Evolutionary conservation across 2,888 invertebrate species (phyloP), one percentile per base, ranked within the genome.

Genomic region (Chrysotoxum bicinctum): DNA sequence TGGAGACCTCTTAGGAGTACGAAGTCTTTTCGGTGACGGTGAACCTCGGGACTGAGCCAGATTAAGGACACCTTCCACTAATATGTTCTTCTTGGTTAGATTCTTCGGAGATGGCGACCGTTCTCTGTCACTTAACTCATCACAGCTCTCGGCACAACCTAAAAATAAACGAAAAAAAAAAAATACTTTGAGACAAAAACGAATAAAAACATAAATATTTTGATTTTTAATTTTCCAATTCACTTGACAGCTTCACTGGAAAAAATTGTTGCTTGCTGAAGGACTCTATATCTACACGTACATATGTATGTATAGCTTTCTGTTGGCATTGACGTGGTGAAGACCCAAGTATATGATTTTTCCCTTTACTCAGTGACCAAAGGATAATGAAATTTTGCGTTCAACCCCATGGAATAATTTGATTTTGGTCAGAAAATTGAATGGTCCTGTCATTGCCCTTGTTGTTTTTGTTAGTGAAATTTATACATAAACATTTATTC

Each of bases 191-290:
- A 77, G 81, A 58, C 23, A 58, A 64, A 75, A 70, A 66, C 84
- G 72, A 87, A 76, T 84, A 88, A 64, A 32, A 64, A 64, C 43
- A 64, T 64, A 64, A 58, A 88, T 89, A 88, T 89, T 89, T 89
- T 88, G 89, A 88, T 91, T 91, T 91, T 90, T 90, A 91, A 91
- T 91, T 91, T 91, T 91, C 91, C 91, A 89, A 91, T 83, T 87
- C 90, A 90, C 86, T 91, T 91, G 89, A 89, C 90, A 76, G 72
- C 48, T 3, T n/a, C 16, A 43, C 10, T 16, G 50, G n/a, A n/a
- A 50, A 52, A 43, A 69, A 69, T 69, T 62, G 69, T 26, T 54
- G 35, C 48, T 75, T 40, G 23, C 6, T 48, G 16, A 50, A 66
- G 66, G 66, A 48, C 58, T 60, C 56, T 50, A n/a, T 35, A 45